Base-by-base conservation (phyloP, 2,797 vertebrate species). In the Hybognathus amarus region DNA sequence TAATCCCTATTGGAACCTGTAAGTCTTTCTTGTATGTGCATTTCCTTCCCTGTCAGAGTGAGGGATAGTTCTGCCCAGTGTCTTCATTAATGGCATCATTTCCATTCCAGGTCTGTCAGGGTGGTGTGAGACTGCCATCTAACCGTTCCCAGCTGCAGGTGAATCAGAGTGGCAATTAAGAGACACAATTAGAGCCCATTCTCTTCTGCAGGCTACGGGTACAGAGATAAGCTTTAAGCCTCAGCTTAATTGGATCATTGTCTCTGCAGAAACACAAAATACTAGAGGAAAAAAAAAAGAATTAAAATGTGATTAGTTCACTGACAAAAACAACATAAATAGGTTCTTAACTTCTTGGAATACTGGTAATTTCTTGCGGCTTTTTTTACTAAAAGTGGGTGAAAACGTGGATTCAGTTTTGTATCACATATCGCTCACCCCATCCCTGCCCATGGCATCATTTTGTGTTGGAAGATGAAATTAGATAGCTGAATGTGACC, bases 241-340 rank as follows among this genome's bases (percentile, higher is more conserved):
- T 71, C 61, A 54, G 81, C 84, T 77, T 93, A 93, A 94, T 94
- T 94, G 92, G 92, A 92, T 93, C 92, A 92, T 92, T 93, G 91
- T 94, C 90, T 93, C 90, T 86, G 89, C 91, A 92, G 86, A 91
- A 88, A 91, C 88, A 89, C 88, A 90, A 90, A 90, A 91, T 85
- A 63, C 77, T 91, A 88, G 71, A 87, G 77, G 74, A 77, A 77
- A 76, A 76, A 90, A 90, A 84, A 80, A 85, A 83, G 78, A 89
- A 83, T 71, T 79, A 90, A 82, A 87, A 77, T 85, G 71, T 82
- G 86, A 89, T 89, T 87, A 89, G 84, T 71, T 76, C 70, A 85
- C 71, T 90, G 89, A 90, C 45, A 80, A 75, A 83, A 75, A 67
- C 61, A 56, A 68, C 73, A 42, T 69, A 77, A 67, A 83, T 67